These are phyloP conservation scores for Lasioglossum pauxillum DNA, from an alignment of 2,888 invertebrate species.

Conservation along the genomic window DNA sequence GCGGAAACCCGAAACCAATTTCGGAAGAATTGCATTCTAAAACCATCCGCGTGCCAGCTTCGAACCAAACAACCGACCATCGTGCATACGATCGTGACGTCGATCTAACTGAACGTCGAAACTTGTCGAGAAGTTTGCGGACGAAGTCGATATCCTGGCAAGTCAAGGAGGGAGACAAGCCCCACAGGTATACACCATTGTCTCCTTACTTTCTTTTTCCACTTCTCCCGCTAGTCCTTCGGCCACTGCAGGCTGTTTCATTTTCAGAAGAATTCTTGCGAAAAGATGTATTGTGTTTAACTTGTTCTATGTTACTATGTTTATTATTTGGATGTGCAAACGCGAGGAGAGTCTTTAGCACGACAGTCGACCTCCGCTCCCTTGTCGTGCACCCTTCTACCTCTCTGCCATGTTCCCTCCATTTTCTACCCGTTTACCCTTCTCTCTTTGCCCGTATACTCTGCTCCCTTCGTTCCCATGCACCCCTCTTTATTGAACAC, in stretches of 20 bases:
- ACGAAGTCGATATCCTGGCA: slow-evolving; percentile 38
- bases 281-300: neutral
- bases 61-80: slow-evolving; percentile 63
- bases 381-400: neutral
- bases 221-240: neutral
- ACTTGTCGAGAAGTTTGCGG: slow-evolving; percentile 40
- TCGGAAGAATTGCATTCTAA: slow-evolving; percentile 81
- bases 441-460: neutral
- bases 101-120: slow-evolving; percentile 36
- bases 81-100: slow-evolving; percentile 48
- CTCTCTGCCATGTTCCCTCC: neutral
- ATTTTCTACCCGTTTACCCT: neutral
- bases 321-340: neutral
- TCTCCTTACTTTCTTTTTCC: neutral
- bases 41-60: slow-evolving; percentile 73
- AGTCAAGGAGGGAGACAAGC: slow-evolving; percentile 27
- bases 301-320: neutral
- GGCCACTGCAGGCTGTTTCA: neutral
- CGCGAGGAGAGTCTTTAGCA: neutral
- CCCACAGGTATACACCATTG: neutral
- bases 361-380: neutral
- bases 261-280: neutral
- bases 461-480: neutral
- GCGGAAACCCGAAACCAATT: slow-evolving; percentile 80
- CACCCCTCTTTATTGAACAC: neutral